Evolutionary conservation across 2,113 vertebrate species (phyloP), one percentile per base, ranked within the genome.

Genomic region (Cavia porcellus): DNA sequence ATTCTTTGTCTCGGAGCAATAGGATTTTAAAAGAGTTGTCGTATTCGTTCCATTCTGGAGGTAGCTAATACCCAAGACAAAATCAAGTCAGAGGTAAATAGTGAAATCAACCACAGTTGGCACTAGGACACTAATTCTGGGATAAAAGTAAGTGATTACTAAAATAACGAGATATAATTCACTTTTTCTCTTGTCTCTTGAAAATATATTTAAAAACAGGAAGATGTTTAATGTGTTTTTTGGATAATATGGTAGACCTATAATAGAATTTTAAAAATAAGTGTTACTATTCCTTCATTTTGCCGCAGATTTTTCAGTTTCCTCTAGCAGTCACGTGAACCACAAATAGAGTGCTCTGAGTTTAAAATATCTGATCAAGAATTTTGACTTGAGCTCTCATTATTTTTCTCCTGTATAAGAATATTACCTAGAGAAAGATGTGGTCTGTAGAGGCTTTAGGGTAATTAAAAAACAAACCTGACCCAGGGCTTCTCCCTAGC

Each of bases 351-450:
- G 25, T 47, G 38, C 45, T 89, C 9, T 62, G 42, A 55, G 89
- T 83, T 57, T 74, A 45, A 30, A 66, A 8, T 68, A 3, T 75
- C 72, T 38, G 83, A 1, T 59, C 13, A 38, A 59, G 62, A 50
- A 66, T 24, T n/a, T 61, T 91, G 20, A 25, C 22, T 81, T 74
- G n/a, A 38, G 38, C 24, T 82, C n/a, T 82, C 5, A 22, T 82
- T 75, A 7, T 64, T 81, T 89, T 96, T 90, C 38, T 85, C 19
- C 30, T 38, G 8, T 74, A 45, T 32, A 45, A 42, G 11, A 7
- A 79, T 95, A 86, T 70, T 83, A 38, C 94, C 66, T 94, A 38
- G 62, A 92, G 42, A 64, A 95, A 50, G 32, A 9, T 35, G 57
- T 82, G 19, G 17, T 94, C 52, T 42, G 24, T 28, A 81, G 19